These are phyloP conservation scores for Odontothrips loti DNA, from an alignment of 2,888 invertebrate genomes.

Conservation along the genomic window DNA sequence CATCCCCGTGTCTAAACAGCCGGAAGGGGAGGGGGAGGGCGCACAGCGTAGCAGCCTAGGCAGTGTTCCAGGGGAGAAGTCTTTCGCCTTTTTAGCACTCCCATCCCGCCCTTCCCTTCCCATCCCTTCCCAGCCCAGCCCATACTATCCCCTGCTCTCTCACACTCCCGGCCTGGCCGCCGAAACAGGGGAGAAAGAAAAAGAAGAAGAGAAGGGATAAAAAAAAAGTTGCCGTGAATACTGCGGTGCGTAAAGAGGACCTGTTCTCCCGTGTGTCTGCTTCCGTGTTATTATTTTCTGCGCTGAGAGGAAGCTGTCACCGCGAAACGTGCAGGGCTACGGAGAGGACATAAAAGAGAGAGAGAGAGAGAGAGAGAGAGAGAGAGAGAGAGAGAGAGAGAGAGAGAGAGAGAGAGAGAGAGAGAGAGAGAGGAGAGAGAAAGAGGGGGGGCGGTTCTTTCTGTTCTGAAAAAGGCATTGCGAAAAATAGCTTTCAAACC, in stretches of 20 bases:
- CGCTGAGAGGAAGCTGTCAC: constrained; percentile 13
- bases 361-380: too few species aligned
- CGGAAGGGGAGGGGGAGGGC: not conserved
- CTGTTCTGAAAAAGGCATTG: too few species aligned
- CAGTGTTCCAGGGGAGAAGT: not conserved
- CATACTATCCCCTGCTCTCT: not conserved
- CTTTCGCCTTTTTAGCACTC: constrained; percentile 24
- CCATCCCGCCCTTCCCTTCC: not conserved
- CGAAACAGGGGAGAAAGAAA: not conserved
- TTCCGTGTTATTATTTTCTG: constrained; percentile 5
- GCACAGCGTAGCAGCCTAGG: not conserved
- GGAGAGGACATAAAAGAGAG: not conserved
- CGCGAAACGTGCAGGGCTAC: not conserved
- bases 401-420: too few species aligned
- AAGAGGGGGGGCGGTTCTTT: too few species aligned
- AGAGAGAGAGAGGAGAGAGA: too few species aligned
- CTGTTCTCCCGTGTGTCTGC: not conserved
- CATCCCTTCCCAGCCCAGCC: not conserved
- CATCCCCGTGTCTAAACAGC: constrained; percentile 9
- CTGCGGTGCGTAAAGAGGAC: constrained; percentile 1
- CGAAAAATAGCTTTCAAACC: too few species aligned
- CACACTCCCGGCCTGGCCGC: not conserved
- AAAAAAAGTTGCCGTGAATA: not conserved
- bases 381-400: too few species aligned
- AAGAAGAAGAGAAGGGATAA: not conserved